These are phyloP conservation scores for Oligia strigilis DNA, from an alignment of 2,888 invertebrate species.

Conservation along the genomic window DNA sequence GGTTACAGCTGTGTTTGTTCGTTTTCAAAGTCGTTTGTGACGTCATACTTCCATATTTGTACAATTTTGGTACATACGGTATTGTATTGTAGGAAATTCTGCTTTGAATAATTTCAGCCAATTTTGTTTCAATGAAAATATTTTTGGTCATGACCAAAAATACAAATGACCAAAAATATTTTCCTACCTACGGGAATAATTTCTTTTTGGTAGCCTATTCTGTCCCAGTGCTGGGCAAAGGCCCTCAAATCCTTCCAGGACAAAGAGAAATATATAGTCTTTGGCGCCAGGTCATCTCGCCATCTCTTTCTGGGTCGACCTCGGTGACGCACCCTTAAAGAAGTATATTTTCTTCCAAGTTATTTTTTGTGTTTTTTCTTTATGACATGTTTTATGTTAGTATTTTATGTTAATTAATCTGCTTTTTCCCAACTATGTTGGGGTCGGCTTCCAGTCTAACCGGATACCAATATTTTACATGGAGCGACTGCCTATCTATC, in stretches of 20 bases:
- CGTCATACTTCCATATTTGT: slow-evolving; percentile 54
- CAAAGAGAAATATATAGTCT: too few relatives aligned
- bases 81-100: slow-evolving; percentile 23
- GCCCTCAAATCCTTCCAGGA: neutral
- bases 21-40: slow-evolving; percentile 60
- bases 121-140: slow-evolving; percentile 17
- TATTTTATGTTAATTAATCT: neutral
- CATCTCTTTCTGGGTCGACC: neutral
- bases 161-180: too few relatives aligned
- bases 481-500: too few relatives aligned
- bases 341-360: neutral
- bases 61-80: slow-evolving; percentile 4
- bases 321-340: neutral
- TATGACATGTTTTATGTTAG: neutral
- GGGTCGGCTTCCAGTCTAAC: too few relatives aligned
- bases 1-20: slow-evolving; percentile 63
- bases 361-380: neutral
- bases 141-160: neutral
- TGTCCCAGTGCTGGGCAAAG: neutral
- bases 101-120: slow-evolving; percentile 34
- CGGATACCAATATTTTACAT: too few relatives aligned
- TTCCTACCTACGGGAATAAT: too few relatives aligned
- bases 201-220: neutral
- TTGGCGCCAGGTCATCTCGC: too few relatives aligned
- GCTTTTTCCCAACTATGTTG: too few relatives aligned